phyloP scores from a whole-genome alignment of 1,140 invertebrate genomes.

The Psilanteris sp. region DNA sequence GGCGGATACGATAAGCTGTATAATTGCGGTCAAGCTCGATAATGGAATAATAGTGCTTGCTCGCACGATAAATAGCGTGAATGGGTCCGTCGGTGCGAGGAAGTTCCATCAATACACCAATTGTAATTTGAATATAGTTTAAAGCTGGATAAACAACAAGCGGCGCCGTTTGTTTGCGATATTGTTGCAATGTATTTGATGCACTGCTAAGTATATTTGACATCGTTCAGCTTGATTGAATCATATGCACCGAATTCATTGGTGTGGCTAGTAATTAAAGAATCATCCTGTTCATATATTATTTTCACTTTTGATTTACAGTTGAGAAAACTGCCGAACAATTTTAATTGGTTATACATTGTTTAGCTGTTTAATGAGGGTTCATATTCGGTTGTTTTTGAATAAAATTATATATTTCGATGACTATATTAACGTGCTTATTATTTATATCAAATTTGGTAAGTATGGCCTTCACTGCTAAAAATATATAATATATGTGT shows the following conservation, averaged over 20 bases:
- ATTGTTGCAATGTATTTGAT: slow-evolving; percentile 40
- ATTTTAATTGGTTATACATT: too few relatives aligned
- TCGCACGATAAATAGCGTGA: slow-evolving; percentile 70
- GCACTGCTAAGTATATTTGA: slow-evolving; percentile 42
- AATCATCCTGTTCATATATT: too few relatives aligned
- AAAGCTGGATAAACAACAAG: slow-evolving; percentile 68
- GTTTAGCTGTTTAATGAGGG: too few relatives aligned
- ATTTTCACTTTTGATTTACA: too few relatives aligned
- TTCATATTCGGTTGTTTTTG: too few relatives aligned
- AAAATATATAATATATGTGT: too few relatives aligned
- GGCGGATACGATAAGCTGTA: slow-evolving; percentile 59
- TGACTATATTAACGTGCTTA: too few relatives aligned
- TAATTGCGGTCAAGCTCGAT: slow-evolving; percentile 69
- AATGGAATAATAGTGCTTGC: slow-evolving; percentile 71
- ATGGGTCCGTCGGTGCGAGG: slow-evolving; percentile 41
- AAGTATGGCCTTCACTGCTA: too few relatives aligned
- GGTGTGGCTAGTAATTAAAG: too few relatives aligned
- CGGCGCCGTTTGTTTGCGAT: slow-evolving; percentile 46
- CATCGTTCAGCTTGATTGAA: slow-evolving; percentile 15
- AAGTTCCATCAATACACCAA: slow-evolving; percentile 64
- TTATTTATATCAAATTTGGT: too few relatives aligned
- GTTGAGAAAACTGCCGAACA: too few relatives aligned
- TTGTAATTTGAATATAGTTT: slow-evolving; percentile 74
- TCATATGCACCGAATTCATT: slow-evolving; percentile 20
- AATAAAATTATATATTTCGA: too few relatives aligned